Conservation (phyloP, 2,797 vertebrate species). For the Xenops minutus region DNA sequence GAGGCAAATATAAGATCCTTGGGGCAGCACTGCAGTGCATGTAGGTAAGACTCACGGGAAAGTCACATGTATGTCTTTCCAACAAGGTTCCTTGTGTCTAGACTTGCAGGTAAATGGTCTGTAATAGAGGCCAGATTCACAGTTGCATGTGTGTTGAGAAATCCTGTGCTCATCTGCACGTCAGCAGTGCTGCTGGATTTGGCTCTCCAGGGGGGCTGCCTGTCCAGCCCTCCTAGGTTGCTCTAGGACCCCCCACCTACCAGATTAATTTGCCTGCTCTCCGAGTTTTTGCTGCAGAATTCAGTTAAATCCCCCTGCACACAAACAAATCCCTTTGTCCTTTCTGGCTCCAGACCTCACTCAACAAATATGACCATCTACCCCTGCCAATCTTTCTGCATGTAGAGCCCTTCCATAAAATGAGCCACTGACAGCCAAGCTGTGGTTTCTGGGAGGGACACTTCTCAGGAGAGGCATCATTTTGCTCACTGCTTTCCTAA, state of each 20-base stretch:
- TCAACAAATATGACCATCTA: background rate
- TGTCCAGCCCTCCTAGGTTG: background rate
- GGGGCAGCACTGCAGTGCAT: background rate
- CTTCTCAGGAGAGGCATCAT: background rate
- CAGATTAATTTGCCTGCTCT: background rate
- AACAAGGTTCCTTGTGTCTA: background rate
- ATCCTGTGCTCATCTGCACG: background rate
- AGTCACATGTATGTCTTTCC: background rate
- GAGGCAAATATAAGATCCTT: background rate
- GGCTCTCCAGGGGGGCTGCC: background rate
- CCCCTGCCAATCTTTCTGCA: background rate
- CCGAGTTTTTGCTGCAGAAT: background rate
- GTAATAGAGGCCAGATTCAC: background rate
- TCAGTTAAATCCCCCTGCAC: background rate
- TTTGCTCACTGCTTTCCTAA: background rate
- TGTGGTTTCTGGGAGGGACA: background rate
- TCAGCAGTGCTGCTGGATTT: background rate
- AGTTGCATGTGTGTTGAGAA: background rate
- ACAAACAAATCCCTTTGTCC: background rate
- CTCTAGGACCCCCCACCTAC: background rate
- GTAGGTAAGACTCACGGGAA: background rate
- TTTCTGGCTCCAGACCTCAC: background rate
- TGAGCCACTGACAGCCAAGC: background rate
- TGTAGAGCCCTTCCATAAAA: background rate
- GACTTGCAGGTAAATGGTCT: background rate